Percentiles rank a stretch among this genome's conserved stretches.
These are phyloP conservation scores for Phania funesta DNA, from an alignment of 2,888 invertebrate species.

Conservation along the genomic window DNA sequence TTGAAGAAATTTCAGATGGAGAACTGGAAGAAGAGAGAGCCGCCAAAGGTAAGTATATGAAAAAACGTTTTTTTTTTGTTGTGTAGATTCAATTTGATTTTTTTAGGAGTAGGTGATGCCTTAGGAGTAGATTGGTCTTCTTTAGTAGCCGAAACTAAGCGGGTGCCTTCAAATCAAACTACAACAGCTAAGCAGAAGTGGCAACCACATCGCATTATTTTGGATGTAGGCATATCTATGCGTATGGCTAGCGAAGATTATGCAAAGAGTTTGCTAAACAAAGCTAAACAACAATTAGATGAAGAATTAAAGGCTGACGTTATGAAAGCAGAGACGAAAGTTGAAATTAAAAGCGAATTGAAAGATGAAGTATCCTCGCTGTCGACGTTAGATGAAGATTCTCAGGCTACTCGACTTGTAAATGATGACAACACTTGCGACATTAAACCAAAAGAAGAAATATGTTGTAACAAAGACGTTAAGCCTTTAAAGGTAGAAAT, in stretches of 20 bases:
- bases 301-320: slow-evolving; percentile 70
- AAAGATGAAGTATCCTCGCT: slow-evolving; percentile 65
- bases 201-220: slow-evolving; percentile 89
- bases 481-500: slow-evolving; percentile 70
- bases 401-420: slow-evolving; percentile 40
- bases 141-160: slow-evolving; percentile 88
- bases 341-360: slow-evolving; percentile 69
- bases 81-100: neutral
- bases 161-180: slow-evolving; percentile 71
- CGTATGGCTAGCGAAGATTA: slow-evolving; percentile 87
- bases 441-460: slow-evolving; percentile 67
- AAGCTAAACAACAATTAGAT: slow-evolving; percentile 75
- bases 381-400: slow-evolving; percentile 69
- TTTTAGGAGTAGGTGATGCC: slow-evolving; percentile 88
- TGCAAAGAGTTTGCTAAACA: slow-evolving; percentile 80
- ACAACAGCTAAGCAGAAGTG: slow-evolving; percentile 87
- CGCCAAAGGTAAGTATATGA: slow-evolving; percentile 79
- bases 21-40: slow-evolving; percentile 93
- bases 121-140: slow-evolving; percentile 97
- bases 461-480: slow-evolving; percentile 68
- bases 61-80: neutral
- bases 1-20: slow-evolving; percentile 94
- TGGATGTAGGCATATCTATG: slow-evolving; percentile 90
- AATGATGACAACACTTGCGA: slow-evolving; percentile 60
- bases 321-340: slow-evolving; percentile 51